Evolutionary conservation across 2,888 invertebrate species (phyloP).

Genomic region (Tetanocera ferruginea): DNA sequence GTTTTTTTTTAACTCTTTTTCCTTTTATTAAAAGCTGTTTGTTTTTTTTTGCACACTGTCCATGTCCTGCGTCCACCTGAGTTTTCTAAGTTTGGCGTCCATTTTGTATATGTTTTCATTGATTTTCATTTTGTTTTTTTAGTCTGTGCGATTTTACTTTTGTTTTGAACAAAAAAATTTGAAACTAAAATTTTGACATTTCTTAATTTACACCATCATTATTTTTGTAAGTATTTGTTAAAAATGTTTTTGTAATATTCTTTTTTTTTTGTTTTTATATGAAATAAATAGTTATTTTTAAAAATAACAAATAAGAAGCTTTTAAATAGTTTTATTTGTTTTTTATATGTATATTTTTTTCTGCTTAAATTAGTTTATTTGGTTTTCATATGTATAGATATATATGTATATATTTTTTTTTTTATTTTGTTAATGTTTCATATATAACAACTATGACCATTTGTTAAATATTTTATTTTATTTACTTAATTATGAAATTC

Average conservation of each 20-base stretch:
- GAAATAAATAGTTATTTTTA: neutral
- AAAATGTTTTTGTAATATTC: neutral
- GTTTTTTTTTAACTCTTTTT: neutral
- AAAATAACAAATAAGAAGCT: neutral
- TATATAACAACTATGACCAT: constrained; percentile 12
- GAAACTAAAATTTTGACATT: constrained; percentile 26
- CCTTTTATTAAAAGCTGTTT: neutral
- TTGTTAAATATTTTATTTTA: neutral
- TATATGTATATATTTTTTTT: no score
- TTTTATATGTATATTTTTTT: neutral
- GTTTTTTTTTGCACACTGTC: neutral
- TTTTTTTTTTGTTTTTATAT: neutral
- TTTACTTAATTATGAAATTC: neutral
- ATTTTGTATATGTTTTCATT: neutral
- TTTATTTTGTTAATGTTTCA: neutral
- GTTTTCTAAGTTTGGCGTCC: constrained; percentile 15
- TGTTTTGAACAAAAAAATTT: neutral
- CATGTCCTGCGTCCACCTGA: constrained; percentile 28
- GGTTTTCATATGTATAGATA: neutral
- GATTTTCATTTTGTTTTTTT: neutral
- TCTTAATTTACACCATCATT: constrained; percentile 52
- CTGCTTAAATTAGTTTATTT: neutral
- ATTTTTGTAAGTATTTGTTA: neutral
- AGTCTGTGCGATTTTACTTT: neutral
- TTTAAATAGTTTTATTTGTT: neutral